These are phyloP conservation scores for Poeciliopsis gracilis DNA, from an alignment of 2,797 vertebrate genomes.

Conservation along the genomic window DNA sequence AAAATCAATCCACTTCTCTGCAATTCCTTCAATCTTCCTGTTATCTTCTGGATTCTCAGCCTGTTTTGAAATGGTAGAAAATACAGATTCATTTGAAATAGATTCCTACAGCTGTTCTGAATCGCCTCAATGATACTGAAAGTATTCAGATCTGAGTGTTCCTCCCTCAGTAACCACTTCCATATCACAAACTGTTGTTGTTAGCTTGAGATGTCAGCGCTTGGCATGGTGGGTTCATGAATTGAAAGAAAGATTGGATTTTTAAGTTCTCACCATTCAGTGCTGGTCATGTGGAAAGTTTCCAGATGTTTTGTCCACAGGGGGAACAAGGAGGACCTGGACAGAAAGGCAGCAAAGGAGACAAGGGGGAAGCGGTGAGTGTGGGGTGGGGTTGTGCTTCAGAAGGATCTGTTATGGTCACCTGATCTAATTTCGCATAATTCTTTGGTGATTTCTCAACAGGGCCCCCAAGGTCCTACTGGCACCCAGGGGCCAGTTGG, in stretches of 20 bases:
- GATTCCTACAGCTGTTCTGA: neutral
- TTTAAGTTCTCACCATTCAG: neutral
- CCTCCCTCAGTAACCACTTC: neutral
- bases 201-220: neutral
- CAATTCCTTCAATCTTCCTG: neutral
- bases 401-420: neutral
- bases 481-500: constrained; percentile 93
- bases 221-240: neutral
- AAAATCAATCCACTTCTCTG: neutral
- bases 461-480: constrained; percentile 91
- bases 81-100: neutral
- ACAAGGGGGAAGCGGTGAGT: constrained; percentile 96
- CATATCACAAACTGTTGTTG: neutral
- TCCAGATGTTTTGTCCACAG: constrained; percentile 71
- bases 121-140: neutral
- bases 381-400: neutral
- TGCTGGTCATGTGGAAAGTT: neutral
- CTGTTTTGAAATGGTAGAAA: neutral
- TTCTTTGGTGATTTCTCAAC: constrained; percentile 13
- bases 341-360: constrained; percentile 97
- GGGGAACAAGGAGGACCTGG: constrained; percentile 94
- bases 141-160: neutral
- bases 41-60: neutral
- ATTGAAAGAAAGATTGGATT: neutral
- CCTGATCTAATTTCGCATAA: constrained; percentile 16